phyloP scores from a whole-genome alignment of 2,888 invertebrate genomes.

The Boloria selene region DNA sequence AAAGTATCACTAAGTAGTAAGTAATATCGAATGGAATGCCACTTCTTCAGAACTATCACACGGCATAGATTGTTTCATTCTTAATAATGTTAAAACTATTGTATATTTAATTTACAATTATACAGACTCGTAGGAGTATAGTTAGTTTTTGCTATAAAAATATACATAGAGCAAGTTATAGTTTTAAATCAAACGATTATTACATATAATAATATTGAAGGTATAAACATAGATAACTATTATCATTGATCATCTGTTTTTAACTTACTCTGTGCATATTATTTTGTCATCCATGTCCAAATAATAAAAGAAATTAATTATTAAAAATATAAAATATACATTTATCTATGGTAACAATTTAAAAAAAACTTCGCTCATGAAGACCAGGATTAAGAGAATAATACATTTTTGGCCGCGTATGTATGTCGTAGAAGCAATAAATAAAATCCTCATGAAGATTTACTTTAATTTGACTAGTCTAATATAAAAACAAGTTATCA shows the following conservation, averaged over 20 bases:
- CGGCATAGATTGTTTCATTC: constrained; percentile 55
- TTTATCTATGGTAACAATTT: constrained; percentile 77
- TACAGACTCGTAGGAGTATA: constrained; percentile 15
- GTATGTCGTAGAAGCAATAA: constrained; percentile 60
- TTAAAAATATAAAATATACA: constrained; percentile 38
- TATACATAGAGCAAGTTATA: constrained; percentile 3
- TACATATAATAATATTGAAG: background rate
- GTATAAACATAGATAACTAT: no score
- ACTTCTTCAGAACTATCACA: constrained; percentile 68
- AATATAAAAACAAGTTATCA: constrained; percentile 53
- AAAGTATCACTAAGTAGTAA: constrained; percentile 67
- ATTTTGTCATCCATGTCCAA: constrained; percentile 5
- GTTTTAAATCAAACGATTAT: background rate
- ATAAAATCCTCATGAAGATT: constrained; percentile 65
- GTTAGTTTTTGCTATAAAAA: constrained; percentile 5
- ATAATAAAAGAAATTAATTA: constrained; percentile 11
- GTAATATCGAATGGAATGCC: constrained; percentile 67
- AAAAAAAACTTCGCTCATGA: constrained; percentile 47
- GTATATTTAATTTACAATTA: constrained; percentile 19
- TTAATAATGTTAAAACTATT: constrained; percentile 27
- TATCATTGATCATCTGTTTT: background rate
- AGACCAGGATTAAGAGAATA: constrained; percentile 32
- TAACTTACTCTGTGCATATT: constrained; percentile 14
- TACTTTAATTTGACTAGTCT: constrained; percentile 79
- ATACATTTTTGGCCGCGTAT: constrained; percentile 41